phyloP scores from a whole-genome alignment of 2,797 vertebrate species.

The Bufotes viridis region DNA sequence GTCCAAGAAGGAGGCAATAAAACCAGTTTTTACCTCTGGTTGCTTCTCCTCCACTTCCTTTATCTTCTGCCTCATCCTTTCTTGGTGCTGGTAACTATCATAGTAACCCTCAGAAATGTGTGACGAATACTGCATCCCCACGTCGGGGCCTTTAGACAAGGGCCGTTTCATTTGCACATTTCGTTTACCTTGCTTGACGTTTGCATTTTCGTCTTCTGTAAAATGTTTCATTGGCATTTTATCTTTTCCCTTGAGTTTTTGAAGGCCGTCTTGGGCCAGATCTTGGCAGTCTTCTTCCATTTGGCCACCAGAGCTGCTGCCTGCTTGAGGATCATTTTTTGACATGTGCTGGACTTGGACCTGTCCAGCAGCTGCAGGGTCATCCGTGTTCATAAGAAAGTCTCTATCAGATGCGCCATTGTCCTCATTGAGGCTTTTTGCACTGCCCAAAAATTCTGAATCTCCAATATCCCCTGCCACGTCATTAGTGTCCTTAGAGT shows the following conservation, averaged over 20 bases:
- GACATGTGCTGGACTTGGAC: slow-evolving; percentile 63
- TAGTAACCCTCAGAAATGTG: slow-evolving; percentile 78
- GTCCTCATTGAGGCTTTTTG: slow-evolving; percentile 78
- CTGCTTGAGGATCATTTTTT: slow-evolving; percentile 68
- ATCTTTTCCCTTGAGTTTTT: slow-evolving; percentile 86
- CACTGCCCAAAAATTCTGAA: slow-evolving; percentile 79
- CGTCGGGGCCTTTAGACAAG: slow-evolving; percentile 83
- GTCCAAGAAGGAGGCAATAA: slow-evolving; percentile 97
- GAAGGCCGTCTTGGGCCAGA: slow-evolving; percentile 75
- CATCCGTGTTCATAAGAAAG: slow-evolving; percentile 78
- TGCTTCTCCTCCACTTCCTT: slow-evolving; percentile 98
- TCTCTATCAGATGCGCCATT: slow-evolving; percentile 78
- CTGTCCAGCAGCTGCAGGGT: slow-evolving; percentile 69
- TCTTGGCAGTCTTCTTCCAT: slow-evolving; percentile 81
- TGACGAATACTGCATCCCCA: slow-evolving; percentile 78
- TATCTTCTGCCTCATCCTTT: slow-evolving; percentile 96
- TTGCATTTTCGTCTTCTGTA: slow-evolving; percentile 79
- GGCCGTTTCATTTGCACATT: slow-evolving; percentile 85
- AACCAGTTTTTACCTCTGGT: slow-evolving; percentile 97
- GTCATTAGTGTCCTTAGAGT: slow-evolving; percentile 76
- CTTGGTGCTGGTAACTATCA: slow-evolving; percentile 93
- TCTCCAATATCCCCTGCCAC: slow-evolving; percentile 74
- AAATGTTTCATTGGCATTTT: slow-evolving; percentile 80
- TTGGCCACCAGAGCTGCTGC: slow-evolving; percentile 74
- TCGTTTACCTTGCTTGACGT: slow-evolving; percentile 82